Evolutionary conservation across 1,140 invertebrate genomes (phyloP), one percentile per base, ranked within the genome.

Genomic region (Eciton burchellii): DNA sequence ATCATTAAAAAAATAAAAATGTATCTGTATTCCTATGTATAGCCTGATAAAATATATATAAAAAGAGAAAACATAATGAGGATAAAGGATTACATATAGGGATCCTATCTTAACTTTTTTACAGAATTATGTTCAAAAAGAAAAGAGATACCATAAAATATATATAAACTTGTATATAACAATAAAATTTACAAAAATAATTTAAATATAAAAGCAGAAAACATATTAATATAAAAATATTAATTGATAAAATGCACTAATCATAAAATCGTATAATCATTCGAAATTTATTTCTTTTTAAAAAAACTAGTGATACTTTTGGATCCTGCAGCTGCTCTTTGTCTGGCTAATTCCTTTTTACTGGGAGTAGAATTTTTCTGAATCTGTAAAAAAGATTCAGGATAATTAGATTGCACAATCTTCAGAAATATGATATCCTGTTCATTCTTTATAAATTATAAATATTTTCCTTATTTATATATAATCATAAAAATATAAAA

Each of bases 241-340:
- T 49, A 59, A 63, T 52, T 65, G 19, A 6, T 8, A 35, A 79
- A 62, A 56, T 59, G 16, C 45, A 68, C 6, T 54, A 26, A 79
- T 45, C 24, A 45, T 29, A 24, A 57, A 79, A 68, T 0, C 49
- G 14, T 76, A 52, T 65, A 62, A 21, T 29, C 19, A 19, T 8
- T 56, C 68, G 9, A 79, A 35, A 9, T 81, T 62, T 83, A 93
- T 85, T 93, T 94, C 88, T 95, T 96, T 77, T 95, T 96, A 90
- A 97, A 97, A 92, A 97, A 97, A 62, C 95, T 96, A 29, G 95
- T 95, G 90, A 97, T 97, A 87, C 94, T 97, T 93, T 97, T 97
- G 24, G 95, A 96, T 56, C 96, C 96, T 87, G 94, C 94, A 29
- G 97, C 97, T 76, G 96, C 96, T 90, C 97, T 97, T 83, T 96